Evolutionary conservation across 92 coral and sea anemone species (phyloP).

Genomic region (Zoanthus sociatus): DNA sequence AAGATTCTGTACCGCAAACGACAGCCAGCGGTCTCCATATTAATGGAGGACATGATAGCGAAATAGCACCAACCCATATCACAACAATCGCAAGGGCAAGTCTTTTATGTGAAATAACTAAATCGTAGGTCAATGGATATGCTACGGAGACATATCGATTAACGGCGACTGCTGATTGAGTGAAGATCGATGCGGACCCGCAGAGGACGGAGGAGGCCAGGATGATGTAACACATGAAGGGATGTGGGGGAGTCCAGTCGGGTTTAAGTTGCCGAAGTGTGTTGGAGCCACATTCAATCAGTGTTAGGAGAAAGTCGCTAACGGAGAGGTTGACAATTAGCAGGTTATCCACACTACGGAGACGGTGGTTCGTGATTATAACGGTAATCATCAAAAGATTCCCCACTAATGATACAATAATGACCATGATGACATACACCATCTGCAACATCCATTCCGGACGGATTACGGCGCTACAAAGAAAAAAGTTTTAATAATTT

Average conservation of each 20-base stretch:
- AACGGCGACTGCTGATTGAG: slow-evolving; percentile 66
- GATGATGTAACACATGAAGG: slow-evolving; percentile 52
- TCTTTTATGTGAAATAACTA: slow-evolving; percentile 36
- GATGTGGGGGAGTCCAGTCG: slow-evolving; percentile 55
- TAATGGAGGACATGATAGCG: slow-evolving; percentile 59
- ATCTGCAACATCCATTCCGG: slow-evolving; percentile 52
- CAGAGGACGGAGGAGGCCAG: slow-evolving; percentile 64
- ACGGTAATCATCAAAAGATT: slow-evolving; percentile 52
- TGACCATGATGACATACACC: slow-evolving; percentile 44
- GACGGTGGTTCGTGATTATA: slow-evolving; percentile 51
- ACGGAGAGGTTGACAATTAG: slow-evolving; percentile 61
- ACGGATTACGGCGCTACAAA: not conserved
- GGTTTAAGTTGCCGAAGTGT: slow-evolving; percentile 50
- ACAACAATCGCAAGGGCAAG: slow-evolving; percentile 10
- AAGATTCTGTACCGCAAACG: slow-evolving; percentile 59
- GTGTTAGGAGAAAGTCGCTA: slow-evolving; percentile 61
- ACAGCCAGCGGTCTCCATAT: slow-evolving; percentile 66
- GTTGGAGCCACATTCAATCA: slow-evolving; percentile 61
- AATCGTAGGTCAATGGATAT: slow-evolving; percentile 56
- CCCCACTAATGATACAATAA: slow-evolving; percentile 47
- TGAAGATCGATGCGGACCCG: slow-evolving; percentile 65
- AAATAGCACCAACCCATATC: slow-evolving; percentile 55
- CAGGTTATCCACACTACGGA: slow-evolving; percentile 58
- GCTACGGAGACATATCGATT: slow-evolving; percentile 63
- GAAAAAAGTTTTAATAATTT: no score